A percentile compares a stretch with the other conserved stretches of the same genome.
These are phyloP conservation scores for Caenorhabditis angaria DNA, from an alignment of 2,888 invertebrate genomes.

Conservation along the genomic window DNA sequence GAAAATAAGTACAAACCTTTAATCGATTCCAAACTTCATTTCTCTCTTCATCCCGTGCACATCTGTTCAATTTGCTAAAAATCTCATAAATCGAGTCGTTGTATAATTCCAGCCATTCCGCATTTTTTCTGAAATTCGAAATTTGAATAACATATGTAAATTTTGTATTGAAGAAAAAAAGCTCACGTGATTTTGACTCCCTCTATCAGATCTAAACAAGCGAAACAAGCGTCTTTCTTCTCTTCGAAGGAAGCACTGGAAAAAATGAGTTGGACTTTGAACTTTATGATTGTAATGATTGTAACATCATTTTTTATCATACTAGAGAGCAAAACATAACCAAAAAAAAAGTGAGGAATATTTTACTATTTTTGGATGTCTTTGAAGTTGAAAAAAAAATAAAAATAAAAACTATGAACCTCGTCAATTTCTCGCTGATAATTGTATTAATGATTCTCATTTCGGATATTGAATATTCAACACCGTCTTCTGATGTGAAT, in stretches of 20 bases:
- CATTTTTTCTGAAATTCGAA: slow-evolving; percentile 43
- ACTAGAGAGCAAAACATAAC: too few species aligned
- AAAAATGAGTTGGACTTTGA: background rate
- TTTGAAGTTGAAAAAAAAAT: too few species aligned
- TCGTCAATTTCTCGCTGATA: slow-evolving; percentile 51
- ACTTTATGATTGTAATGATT: background rate
- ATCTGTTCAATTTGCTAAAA: slow-evolving; percentile 55
- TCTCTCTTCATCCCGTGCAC: slow-evolving; percentile 54
- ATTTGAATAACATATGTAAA: background rate
- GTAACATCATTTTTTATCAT: too few species aligned
- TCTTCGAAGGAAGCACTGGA: slow-evolving; percentile 55
- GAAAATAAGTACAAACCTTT: too few species aligned
- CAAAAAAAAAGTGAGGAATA: too few species aligned
- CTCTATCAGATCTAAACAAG: slow-evolving; percentile 48
- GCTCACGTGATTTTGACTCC: slow-evolving; percentile 51
- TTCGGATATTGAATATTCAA: slow-evolving; percentile 45
- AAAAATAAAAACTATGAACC: slow-evolving; percentile 22
- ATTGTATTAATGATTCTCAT: slow-evolving; percentile 48
- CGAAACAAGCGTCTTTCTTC: slow-evolving; percentile 55
- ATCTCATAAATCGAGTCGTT: slow-evolving; percentile 53
- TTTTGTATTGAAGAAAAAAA: background rate
- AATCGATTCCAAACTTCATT: slow-evolving; percentile 51
- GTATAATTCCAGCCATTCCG: slow-evolving; percentile 46
- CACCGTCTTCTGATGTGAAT: slow-evolving; percentile 37
- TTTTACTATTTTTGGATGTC: too few species aligned